Conservation (phyloP, 2,888 invertebrate species). For the Deroplatys truncata region DNA sequence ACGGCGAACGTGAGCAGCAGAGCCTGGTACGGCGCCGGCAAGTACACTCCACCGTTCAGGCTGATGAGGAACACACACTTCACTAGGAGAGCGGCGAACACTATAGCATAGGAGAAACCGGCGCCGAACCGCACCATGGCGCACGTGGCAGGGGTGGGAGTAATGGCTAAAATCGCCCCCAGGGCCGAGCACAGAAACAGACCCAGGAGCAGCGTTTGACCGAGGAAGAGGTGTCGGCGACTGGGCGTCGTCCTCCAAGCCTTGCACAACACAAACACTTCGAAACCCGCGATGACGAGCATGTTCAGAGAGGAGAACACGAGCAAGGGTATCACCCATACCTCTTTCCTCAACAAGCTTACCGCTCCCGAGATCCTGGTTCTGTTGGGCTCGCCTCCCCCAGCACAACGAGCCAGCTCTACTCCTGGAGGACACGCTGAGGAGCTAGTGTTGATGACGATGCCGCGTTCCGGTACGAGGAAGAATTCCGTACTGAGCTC, state of each 20-base stretch:
- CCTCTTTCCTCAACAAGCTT: conserved; percentile 60
- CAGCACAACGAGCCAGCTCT: not conserved
- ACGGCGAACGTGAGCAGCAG: conserved; percentile 86
- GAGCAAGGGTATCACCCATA: conserved; percentile 88
- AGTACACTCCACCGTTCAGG: conserved; percentile 84
- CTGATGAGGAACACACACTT: conserved; percentile 92
- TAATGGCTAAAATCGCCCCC: conserved; percentile 71
- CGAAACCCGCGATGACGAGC: conserved; percentile 80
- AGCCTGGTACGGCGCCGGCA: conserved; percentile 87
- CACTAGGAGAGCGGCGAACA: conserved; percentile 86
- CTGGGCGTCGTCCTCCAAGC: conserved; percentile 79
- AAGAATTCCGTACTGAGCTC: conserved; percentile 86
- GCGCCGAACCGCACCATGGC: conserved; percentile 77
- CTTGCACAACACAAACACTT: conserved; percentile 81
- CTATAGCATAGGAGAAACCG: conserved; percentile 74
- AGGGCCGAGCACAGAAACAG: conserved; percentile 77
- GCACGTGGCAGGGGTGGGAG: conserved; percentile 75
- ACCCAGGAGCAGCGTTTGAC: conserved; percentile 80
- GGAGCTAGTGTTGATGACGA: conserved; percentile 38
- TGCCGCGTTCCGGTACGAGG: conserved; percentile 60
- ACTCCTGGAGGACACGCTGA: conserved; percentile 31
- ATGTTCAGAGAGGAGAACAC: conserved; percentile 80
- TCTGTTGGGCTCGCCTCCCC: not conserved
- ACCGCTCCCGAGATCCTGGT: not conserved
- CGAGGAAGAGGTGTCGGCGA: conserved; percentile 79